Percentiles rank a stretch among this genome's conserved stretches.
Evolutionary conservation across 2,113 vertebrate genomes (phyloP).

Genomic region (Engystomops pustulosus): DNA sequence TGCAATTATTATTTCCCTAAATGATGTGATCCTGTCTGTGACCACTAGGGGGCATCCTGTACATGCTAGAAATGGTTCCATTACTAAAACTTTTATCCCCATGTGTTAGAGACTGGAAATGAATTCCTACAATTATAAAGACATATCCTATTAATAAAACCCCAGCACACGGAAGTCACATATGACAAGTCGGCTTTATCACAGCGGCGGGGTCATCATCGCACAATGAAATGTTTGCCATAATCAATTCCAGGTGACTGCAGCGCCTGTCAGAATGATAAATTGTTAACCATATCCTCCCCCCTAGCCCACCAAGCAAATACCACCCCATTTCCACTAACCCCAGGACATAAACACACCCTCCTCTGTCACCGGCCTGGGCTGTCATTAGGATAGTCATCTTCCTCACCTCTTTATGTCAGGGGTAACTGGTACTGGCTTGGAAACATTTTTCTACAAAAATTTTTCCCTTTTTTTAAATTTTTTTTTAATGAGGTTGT

Average conservation of each 20-base stretch:
- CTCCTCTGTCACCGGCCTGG: not conserved
- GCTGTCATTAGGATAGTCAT: not conserved
- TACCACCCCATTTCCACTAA: not conserved
- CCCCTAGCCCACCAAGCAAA: slow-evolving; percentile 23
- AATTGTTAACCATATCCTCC: slow-evolving; percentile 71
- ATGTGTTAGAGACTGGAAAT: not conserved
- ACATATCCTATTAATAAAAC: slow-evolving; percentile 33
- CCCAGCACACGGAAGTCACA: slow-evolving; percentile 21
- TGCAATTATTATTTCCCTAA: too few relatives aligned
- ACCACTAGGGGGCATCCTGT: slow-evolving; percentile 37
- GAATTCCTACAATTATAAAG: not conserved
- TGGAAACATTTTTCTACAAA: not conserved
- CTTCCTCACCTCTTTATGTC: slow-evolving; percentile 7
- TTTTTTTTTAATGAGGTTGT: not conserved
- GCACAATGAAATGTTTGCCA: slow-evolving; percentile 71
- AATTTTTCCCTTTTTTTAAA: not conserved
- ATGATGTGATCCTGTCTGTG: not conserved
- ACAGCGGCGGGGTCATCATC: slow-evolving; percentile 57
- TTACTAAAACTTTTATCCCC: not conserved
- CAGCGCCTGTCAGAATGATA: slow-evolving; percentile 75
- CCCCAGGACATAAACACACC: slow-evolving; percentile 17
- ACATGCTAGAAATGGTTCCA: not conserved
- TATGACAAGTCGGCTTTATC: slow-evolving; percentile 29
- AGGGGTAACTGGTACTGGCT: not conserved
- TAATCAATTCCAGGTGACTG: slow-evolving; percentile 76